Percentiles rank a stretch among this genome's conserved stretches.
Evolutionary conservation across 2,888 invertebrate genomes (phyloP).

Genomic region (Patella caerulea): DNA sequence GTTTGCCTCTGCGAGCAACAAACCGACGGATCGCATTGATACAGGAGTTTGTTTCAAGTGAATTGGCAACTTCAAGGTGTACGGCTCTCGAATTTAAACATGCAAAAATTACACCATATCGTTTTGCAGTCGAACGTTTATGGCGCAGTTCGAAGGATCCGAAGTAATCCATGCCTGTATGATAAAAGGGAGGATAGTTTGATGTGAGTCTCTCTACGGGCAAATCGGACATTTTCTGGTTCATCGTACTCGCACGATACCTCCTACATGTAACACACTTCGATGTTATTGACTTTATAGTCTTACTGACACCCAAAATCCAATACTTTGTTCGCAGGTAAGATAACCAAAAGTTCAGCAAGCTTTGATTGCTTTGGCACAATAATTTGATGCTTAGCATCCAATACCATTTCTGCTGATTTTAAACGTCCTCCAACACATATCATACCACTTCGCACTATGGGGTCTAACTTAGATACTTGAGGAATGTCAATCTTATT

Average conservation of each 20-base stretch:
- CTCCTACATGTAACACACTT: conserved; percentile 8
- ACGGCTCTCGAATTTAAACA: conserved; percentile 30
- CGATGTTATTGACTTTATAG: conserved; percentile 4
- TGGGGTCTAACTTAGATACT: conserved; percentile 12
- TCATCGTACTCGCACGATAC: neutral
- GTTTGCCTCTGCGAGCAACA: conserved; percentile 26
- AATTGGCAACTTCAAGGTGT: conserved; percentile 30
- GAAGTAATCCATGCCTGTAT: conserved; percentile 27
- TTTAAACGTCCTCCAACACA: conserved; percentile 14
- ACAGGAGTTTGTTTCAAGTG: conserved; percentile 24
- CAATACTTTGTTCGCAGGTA: conserved; percentile 17
- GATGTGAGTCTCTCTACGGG: neutral
- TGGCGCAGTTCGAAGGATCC: conserved; percentile 27
- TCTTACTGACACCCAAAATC: conserved; percentile 10
- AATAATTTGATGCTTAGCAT: conserved; percentile 20
- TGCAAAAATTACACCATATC: conserved; percentile 38
- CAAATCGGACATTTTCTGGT: conserved; percentile 13
- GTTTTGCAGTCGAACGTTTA: conserved; percentile 24
- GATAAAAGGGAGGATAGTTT: neutral
- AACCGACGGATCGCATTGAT: conserved; percentile 33
- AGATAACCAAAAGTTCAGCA: conserved; percentile 15
- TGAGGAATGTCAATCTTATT: neutral
- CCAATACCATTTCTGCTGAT: neutral
- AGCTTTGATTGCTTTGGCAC: conserved; percentile 18
- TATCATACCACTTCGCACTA: neutral